Base-by-base conservation (phyloP, 2,797 vertebrate species). In the Pantherophis alleghaniensis region DNA sequence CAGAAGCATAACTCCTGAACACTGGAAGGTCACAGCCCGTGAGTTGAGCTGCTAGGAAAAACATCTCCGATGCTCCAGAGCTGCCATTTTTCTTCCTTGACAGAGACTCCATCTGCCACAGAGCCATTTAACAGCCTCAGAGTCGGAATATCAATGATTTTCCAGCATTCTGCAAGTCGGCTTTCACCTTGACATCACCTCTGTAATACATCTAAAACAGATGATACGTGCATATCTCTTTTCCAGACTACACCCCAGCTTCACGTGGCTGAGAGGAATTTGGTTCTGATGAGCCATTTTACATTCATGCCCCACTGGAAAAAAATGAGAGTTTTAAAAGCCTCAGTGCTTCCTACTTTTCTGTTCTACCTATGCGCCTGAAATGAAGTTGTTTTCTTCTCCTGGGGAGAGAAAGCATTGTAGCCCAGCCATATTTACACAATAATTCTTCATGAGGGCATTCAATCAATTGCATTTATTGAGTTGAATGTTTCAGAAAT, bases 71-170 rank as follows among this genome's bases (percentile, higher is more conserved):
- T 97, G 97, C 96, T 98, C 97, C 98, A 96, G 97, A 98, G 97
- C 98, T 99, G 98, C 98, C 98, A 98, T 99, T 98, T 98, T 98
- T 99, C 98, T 98, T 99, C 97, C 97, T 98, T 98, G 98, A 99
- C 99, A 99, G 99, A 99, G 98, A 98, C 98, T 98, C 99, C 98
- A 99, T 99, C 98, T 99, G 99, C 98, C 98, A 98, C 98, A 90
- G 96, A 98, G 98, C 98, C 98, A 98, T 98, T 99, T 98, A 98
- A 98, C 98, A 98, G 98, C 97, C 98, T 98, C 97, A 18, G 97
- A 99, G 98, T 98, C 98, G 98, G 99, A 99, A 99, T 99, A 99
- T 98, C 99, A 99, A 99, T 99, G 99, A 99, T 99, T 99, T 98
- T 97, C 97, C 97, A 98, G 97, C 98, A 98, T 98, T 98, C 97